Conservation (phyloP, 2,113 vertebrate species). For the Chaetura pelagica region DNA sequence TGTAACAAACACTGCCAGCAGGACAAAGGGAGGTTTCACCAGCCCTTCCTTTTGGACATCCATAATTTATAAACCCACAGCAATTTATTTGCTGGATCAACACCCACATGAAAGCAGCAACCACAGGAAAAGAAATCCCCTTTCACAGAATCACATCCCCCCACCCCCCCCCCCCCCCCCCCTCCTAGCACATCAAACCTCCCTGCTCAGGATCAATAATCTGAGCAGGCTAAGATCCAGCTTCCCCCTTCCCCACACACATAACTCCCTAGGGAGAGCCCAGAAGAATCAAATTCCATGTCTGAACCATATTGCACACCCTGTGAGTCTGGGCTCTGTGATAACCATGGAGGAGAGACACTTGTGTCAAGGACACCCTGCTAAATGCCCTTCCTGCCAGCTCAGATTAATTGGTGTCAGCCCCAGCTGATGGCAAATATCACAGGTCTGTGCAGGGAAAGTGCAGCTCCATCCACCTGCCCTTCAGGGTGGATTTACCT, state of each 20-base stretch:
- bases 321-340: neutral
- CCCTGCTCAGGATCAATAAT: constrained; percentile 1
- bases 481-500: neutral
- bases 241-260: neutral
- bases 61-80: constrained; percentile 12
- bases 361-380: neutral
- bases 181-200: neutral
- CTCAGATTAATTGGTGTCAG: neutral
- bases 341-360: neutral
- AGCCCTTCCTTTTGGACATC: neutral
- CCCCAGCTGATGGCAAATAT: neutral
- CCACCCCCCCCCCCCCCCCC: neutral
- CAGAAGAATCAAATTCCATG: neutral
- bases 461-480: neutral
- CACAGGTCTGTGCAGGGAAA: neutral
- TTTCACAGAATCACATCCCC: neutral
- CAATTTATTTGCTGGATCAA: constrained; percentile 3
- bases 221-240: neutral
- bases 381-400: neutral
- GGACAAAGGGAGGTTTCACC: constrained; percentile 45
- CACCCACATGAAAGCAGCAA: neutral
- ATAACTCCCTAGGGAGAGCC: neutral
- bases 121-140: neutral
- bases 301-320: neutral
- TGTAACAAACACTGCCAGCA: neutral